Evolutionary conservation across 2,113 vertebrate species (phyloP).

Genomic region (Cyanoramphus novaezelandiae): DNA sequence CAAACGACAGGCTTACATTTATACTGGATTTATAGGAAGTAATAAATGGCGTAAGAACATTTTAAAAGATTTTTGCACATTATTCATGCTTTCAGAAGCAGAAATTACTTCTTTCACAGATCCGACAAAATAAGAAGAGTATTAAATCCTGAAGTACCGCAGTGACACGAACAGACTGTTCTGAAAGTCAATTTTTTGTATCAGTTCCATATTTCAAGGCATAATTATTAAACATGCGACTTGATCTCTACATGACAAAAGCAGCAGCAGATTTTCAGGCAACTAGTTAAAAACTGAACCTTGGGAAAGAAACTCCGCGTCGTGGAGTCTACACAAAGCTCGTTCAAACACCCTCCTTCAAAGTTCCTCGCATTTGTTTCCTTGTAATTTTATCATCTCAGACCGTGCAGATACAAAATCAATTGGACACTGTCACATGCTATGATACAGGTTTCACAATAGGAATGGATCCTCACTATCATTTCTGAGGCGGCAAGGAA

Average conservation of each 20-base stretch:
- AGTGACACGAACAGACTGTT: constrained; percentile 43
- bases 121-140: background rate
- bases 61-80: background rate
- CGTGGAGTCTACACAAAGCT: background rate
- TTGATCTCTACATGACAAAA: constrained; percentile 28
- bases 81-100: background rate
- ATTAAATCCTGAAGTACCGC: background rate
- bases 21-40: background rate
- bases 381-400: background rate
- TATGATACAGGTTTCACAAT: background rate
- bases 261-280: constrained; percentile 12
- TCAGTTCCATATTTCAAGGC: constrained; percentile 4
- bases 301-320: background rate
- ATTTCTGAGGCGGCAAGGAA: background rate
- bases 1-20: background rate
- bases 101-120: background rate
- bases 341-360: background rate
- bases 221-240: constrained; percentile 29
- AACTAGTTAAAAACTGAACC: background rate
- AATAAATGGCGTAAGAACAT: background rate
- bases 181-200: constrained; percentile 19
- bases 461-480: background rate
- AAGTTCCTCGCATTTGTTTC: background rate
- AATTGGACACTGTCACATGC: background rate
- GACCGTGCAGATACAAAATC: background rate